Evolutionary conservation across 2,113 vertebrate genomes (phyloP), one percentile per base, ranked within the genome.

Genomic region (Psilopsiagon aymara): DNA sequence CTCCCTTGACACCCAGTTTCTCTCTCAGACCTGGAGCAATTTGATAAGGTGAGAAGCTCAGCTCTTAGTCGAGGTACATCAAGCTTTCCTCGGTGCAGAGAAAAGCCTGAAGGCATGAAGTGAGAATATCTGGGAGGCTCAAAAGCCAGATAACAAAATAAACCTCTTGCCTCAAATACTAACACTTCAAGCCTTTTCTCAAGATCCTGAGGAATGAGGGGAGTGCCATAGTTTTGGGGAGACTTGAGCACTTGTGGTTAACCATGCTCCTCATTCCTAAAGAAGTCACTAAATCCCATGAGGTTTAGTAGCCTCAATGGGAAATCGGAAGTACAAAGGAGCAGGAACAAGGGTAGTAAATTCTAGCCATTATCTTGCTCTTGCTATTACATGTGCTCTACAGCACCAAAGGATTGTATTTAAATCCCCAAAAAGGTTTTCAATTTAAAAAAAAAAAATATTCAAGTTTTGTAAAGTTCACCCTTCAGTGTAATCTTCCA

Each of bases 381-480:
- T 88, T 93, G 93, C 85, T 93, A 41, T 89, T 92, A 92, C 77
- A 84, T 2, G 10, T n/a, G 53, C 73, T 91, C 20, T 94, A 93
- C 62, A 67, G 86, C 44, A 79, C 74, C 4, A 3, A 59, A 90
- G 69, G 85, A 96, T 88, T 92, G 93, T 73, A 62, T 89, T 96
- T 94, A 96, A 96, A 96, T 94, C 88, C 88, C 49, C 35, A 19
- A 85, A 95, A 97, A 92, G 86, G 51, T 91, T 97, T 91, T 92
- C 81, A 86, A 90, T 87, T 82, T 76, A 17, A 1, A n/a, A 92
- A 83, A 82, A 82, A 87, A 52, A 82, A 90, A 91, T 10, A 95
- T 49, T 82, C 94, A 57, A 51, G 86, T 95, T 96, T 96, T 96
- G 95, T 92, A 96, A 97, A 96, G 96, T 95, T 97, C 96, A 96